phyloP scores from a whole-genome alignment of 2,888 invertebrate species.

The Gymnosoma rotundatum region DNA sequence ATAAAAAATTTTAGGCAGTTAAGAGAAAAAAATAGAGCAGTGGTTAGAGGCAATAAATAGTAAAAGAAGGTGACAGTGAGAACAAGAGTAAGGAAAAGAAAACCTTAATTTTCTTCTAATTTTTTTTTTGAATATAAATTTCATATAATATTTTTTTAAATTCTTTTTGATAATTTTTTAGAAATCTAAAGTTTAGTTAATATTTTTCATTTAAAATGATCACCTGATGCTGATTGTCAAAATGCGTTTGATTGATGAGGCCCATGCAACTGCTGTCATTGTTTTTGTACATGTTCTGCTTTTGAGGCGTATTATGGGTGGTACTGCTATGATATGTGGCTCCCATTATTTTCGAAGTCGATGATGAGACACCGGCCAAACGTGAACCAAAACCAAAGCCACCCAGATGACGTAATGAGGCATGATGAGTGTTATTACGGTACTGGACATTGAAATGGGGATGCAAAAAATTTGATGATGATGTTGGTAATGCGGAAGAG shows the following conservation, averaged over 20 bases:
- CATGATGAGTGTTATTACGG: slow-evolving; percentile 73
- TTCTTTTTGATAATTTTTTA: slow-evolving; percentile 31
- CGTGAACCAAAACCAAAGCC: slow-evolving; percentile 77
- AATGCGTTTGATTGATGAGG: slow-evolving; percentile 63
- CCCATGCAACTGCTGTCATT: slow-evolving; percentile 66
- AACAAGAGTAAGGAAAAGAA: slow-evolving; percentile 32
- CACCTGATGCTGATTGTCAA: slow-evolving; percentile 80
- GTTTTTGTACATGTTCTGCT: slow-evolving; percentile 63
- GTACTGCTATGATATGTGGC: slow-evolving; percentile 67
- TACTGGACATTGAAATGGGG: slow-evolving; percentile 67
- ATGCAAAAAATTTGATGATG: slow-evolving; percentile 63
- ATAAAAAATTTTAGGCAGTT: slow-evolving; percentile 24
- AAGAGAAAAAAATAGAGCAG: neutral
- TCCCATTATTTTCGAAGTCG: slow-evolving; percentile 68
- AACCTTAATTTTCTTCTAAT: slow-evolving; percentile 2
- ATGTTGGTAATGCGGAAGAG: slow-evolving; percentile 65
- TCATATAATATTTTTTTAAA: slow-evolving; percentile 25
- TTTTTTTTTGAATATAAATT: slow-evolving; percentile 19
- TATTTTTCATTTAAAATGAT: slow-evolving; percentile 68
- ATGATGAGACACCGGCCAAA: slow-evolving; percentile 58
- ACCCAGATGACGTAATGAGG: slow-evolving; percentile 81
- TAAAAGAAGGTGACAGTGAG: slow-evolving; percentile 29
- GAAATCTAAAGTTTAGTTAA: slow-evolving; percentile 35
- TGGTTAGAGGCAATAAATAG: slow-evolving; percentile 3
- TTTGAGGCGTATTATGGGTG: slow-evolving; percentile 69